phyloP scores from a whole-genome alignment of 2,113 vertebrate genomes.

The Setophaga kirtlandii region DNA sequence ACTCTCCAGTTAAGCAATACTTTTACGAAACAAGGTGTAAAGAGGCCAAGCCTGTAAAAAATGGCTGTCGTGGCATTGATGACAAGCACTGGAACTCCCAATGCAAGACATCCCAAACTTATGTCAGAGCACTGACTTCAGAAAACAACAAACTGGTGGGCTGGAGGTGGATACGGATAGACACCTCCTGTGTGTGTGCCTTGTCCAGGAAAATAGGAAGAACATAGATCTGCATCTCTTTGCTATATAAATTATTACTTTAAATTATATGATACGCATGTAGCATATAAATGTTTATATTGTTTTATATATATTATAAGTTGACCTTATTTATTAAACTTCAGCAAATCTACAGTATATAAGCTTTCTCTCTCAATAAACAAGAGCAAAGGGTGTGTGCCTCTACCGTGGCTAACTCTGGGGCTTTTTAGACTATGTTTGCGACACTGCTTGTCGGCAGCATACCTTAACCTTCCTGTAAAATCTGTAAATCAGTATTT shows the following conservation, averaged over 20 bases:
- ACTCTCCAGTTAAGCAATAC: conserved; percentile 90
- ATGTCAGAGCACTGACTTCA: conserved; percentile 91
- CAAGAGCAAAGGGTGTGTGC: conserved; percentile 76
- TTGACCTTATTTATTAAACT: conserved; percentile 99
- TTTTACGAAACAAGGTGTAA: conserved; percentile 95
- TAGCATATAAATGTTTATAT: conserved; percentile 98
- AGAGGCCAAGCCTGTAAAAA: conserved; percentile 83
- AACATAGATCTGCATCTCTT: conserved; percentile 80
- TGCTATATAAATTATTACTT: conserved; percentile 98
- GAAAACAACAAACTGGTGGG: conserved; percentile 81
- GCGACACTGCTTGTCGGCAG: conserved; percentile 46
- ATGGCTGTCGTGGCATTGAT: conserved; percentile 92
- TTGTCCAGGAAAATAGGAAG: conserved; percentile 92
- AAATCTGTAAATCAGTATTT: conserved; percentile 78
- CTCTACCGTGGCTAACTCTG: conserved; percentile 68
- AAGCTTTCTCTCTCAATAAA: conserved; percentile 83
- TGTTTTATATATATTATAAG: conserved; percentile 92
- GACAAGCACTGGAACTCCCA: conserved; percentile 99
- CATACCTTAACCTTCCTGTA: conserved; percentile 64
- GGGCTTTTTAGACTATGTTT: conserved; percentile 64
- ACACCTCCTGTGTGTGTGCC: conserved; percentile 96
- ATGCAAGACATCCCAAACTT: conserved; percentile 96
- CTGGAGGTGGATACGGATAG: conserved; percentile 98
- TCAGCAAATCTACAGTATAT: conserved; percentile 81
- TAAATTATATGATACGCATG: conserved; percentile 99